A percentile compares a stretch with the other conserved stretches of the same genome.
Evolutionary conservation across 53 echinoderm and acorn worm species (phyloP).

Genomic region (Actinopyga echinites): DNA sequence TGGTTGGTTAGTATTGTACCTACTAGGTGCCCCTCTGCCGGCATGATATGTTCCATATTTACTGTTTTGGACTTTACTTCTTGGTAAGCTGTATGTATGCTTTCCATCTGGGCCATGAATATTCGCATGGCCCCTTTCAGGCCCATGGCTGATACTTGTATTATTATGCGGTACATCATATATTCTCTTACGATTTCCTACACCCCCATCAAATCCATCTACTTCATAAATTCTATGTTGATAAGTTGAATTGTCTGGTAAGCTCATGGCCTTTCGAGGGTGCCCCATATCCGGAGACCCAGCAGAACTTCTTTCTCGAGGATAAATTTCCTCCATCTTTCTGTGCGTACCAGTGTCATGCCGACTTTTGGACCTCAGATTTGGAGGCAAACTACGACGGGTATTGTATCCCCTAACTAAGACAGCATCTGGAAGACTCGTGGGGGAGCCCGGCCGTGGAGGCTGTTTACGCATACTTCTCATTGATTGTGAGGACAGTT

Average conservation of each 20-base stretch:
- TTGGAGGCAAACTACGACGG: conserved; percentile 25
- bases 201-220: neutral
- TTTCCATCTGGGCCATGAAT: neutral
- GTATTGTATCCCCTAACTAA: neutral
- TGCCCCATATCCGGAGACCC: neutral
- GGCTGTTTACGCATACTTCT: conserved; percentile 8
- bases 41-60: neutral
- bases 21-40: neutral
- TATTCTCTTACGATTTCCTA: neutral
- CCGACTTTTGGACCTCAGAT: neutral
- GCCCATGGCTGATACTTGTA: neutral
- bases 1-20: neutral
- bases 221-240: neutral
- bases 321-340: neutral
- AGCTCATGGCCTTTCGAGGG: neutral
- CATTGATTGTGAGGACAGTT: neutral
- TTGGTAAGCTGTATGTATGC: conserved; percentile 11
- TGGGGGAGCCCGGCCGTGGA: conserved; percentile 24
- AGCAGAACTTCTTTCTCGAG: neutral
- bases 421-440: conserved; percentile 2
- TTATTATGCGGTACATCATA: conserved; percentile 21
- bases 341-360: neutral
- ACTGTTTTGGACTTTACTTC: neutral
- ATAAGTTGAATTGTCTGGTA: neutral
- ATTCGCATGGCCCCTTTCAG: neutral